Percentiles rank a stretch among this genome's conserved stretches.
Evolutionary conservation across 2,888 invertebrate species (phyloP).

Genomic region (Magallana nippona): DNA sequence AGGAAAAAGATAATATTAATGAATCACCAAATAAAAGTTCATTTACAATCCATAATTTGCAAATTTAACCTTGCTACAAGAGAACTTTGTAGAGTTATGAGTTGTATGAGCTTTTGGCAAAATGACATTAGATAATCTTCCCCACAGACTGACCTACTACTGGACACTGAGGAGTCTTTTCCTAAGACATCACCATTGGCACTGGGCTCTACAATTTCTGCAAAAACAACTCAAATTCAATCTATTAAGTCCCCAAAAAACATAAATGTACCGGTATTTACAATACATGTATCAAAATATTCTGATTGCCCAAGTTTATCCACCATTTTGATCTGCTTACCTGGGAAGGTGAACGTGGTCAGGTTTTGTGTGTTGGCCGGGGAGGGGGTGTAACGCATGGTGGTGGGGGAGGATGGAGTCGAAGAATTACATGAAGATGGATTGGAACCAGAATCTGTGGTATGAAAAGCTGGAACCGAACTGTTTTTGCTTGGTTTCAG

Average conservation of each 20-base stretch:
- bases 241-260: neutral
- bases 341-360: conserved; percentile 88
- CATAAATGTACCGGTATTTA: neutral
- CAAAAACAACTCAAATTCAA: neutral
- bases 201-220: conserved; percentile 22
- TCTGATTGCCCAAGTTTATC: neutral
- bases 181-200: conserved; percentile 34
- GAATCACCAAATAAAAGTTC: too few relatives aligned
- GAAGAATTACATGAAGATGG: conserved; percentile 98
- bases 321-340: conserved; percentile 79
- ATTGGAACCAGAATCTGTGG: conserved; percentile 86
- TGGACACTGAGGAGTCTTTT: conserved; percentile 41
- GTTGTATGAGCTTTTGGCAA: too few relatives aligned
- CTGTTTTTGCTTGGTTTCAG: conserved; percentile 42
- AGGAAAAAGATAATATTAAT: too few relatives aligned
- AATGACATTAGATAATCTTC: too few relatives aligned
- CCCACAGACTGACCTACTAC: neutral
- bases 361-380: conserved; percentile 68
- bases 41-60: too few relatives aligned
- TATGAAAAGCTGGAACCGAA: conserved; percentile 58
- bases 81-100: too few relatives aligned
- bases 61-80: too few relatives aligned
- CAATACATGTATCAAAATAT: neutral
- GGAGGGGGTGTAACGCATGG: conserved; percentile 81
- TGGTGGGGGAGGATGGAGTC: conserved; percentile 95